Evolutionary conservation across 2,888 invertebrate genomes (phyloP).

Genomic region (Prenolepis imparis): DNA sequence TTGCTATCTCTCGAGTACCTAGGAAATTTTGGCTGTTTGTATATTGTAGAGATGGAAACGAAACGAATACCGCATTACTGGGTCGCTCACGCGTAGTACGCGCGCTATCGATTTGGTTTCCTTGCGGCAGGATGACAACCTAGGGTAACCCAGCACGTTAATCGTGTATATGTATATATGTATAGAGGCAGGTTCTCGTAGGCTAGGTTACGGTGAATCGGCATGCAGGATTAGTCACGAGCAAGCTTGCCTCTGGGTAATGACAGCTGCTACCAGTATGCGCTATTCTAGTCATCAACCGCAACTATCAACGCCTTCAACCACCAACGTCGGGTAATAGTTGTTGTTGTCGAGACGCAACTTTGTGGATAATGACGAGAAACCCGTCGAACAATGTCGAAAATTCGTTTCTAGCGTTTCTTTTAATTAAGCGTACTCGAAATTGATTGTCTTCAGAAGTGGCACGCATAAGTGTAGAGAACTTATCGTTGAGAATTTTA

Average conservation of each 20-base stretch:
- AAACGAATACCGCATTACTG: constrained; percentile 69
- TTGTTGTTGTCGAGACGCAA: constrained; percentile 48
- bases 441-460: background rate
- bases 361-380: constrained; percentile 47
- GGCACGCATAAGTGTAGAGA: background rate
- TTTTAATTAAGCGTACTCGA: background rate
- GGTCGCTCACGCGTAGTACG: constrained; percentile 80
- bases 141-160: constrained; percentile 80
- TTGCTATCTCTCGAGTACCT: background rate
- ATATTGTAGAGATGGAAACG: constrained; percentile 5
- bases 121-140: constrained; percentile 80
- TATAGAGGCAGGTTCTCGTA: constrained; percentile 72
- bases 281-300: constrained; percentile 72
- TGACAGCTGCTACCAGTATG: constrained; percentile 82
- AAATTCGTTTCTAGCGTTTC: constrained; percentile 28
- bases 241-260: constrained; percentile 82
- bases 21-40: constrained; percentile 27
- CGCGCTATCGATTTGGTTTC: constrained; percentile 81
- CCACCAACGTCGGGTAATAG: constrained; percentile 53
- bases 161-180: constrained; percentile 66
- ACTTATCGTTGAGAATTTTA: background rate
- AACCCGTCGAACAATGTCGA: constrained; percentile 37
- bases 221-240: constrained; percentile 84
- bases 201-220: constrained; percentile 79
- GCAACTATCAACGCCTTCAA: constrained; percentile 72